Conservation (phyloP, 2,113 vertebrate genomes). For the Mustela nigripes region DNA sequence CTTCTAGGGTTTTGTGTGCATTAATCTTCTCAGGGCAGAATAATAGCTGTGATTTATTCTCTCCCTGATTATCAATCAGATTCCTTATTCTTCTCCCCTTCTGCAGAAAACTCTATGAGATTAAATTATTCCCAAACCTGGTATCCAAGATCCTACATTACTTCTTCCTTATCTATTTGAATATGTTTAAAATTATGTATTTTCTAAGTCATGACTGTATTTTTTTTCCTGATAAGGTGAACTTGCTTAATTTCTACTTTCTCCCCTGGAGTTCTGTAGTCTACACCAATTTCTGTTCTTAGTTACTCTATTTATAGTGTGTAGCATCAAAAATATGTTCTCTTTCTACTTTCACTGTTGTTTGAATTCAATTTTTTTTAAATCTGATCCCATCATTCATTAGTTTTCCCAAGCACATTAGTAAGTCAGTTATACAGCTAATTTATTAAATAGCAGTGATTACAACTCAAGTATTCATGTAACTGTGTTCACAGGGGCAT, state of each 20-base stretch:
- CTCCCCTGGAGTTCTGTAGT: conserved; percentile 58
- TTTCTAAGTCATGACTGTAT: not conserved
- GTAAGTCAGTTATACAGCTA: not conserved
- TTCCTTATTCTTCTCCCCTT: not conserved
- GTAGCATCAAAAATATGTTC: conserved; percentile 55
- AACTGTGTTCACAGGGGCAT: not conserved
- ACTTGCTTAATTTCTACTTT: conserved; percentile 58
- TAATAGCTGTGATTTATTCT: not conserved
- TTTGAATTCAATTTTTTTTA: conserved; percentile 37
- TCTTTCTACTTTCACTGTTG: conserved; percentile 39
- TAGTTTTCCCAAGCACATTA: conserved; percentile 20
- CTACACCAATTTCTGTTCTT: conserved; percentile 49
- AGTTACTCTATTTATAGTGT: conserved; percentile 64
- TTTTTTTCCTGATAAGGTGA: conserved; percentile 29
- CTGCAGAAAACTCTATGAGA: not conserved
- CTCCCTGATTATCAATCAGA: not conserved
- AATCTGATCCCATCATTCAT: conserved; percentile 31
- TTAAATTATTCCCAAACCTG: not conserved
- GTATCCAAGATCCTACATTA: not conserved
- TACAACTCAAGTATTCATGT: not conserved
- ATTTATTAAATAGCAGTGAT: conserved; percentile 15
- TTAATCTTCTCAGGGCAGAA: not conserved
- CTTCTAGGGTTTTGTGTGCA: not conserved
- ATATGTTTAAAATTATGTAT: conserved; percentile 8
- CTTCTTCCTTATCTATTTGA: not conserved